Percentiles rank a stretch among this genome's conserved stretches.
Conservation (phyloP, 2,113 vertebrate genomes). For the Salvelinus namaycush region DNA sequence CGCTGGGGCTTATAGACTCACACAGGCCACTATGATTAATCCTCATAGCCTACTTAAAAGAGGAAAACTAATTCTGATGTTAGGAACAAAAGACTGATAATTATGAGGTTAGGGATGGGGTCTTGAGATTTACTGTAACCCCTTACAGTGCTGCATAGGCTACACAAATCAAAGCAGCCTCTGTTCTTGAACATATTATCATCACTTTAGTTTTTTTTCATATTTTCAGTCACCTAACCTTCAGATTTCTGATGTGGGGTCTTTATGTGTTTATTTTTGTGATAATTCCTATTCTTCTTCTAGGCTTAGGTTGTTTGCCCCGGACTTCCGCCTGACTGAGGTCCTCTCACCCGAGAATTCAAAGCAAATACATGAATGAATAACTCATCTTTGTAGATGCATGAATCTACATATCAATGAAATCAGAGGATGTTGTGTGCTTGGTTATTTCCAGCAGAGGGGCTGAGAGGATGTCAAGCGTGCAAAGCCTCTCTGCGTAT, state of each 20-base stretch:
- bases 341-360: too few species aligned
- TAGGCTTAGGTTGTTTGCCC: constrained; percentile 56
- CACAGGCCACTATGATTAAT: constrained; percentile 64
- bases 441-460: constrained; percentile 71
- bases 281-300: constrained; percentile 53
- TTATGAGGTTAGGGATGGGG: too few species aligned
- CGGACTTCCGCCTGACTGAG: constrained; percentile 65
- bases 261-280: constrained; percentile 38
- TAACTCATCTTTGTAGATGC: constrained; percentile 72
- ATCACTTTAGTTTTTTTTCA: too few species aligned
- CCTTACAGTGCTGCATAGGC: not conserved
- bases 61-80: constrained; percentile 50
- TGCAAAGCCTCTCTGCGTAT: constrained; percentile 68
- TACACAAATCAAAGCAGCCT: too few species aligned
- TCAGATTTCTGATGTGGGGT: constrained; percentile 5
- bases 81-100: constrained; percentile 57
- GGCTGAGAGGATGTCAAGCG: constrained; percentile 73
- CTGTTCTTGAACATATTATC: too few species aligned
- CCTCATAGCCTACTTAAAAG: constrained; percentile 53
- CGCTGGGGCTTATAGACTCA: constrained; percentile 56
- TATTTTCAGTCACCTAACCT: constrained; percentile 10
- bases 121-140: not conserved
- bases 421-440: constrained; percentile 72
- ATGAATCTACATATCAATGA: constrained; percentile 77
- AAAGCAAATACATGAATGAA: constrained; percentile 74